Evolutionary conservation across 2,888 invertebrate genomes (phyloP).

Genomic region (Zaprionus lineosus): DNA sequence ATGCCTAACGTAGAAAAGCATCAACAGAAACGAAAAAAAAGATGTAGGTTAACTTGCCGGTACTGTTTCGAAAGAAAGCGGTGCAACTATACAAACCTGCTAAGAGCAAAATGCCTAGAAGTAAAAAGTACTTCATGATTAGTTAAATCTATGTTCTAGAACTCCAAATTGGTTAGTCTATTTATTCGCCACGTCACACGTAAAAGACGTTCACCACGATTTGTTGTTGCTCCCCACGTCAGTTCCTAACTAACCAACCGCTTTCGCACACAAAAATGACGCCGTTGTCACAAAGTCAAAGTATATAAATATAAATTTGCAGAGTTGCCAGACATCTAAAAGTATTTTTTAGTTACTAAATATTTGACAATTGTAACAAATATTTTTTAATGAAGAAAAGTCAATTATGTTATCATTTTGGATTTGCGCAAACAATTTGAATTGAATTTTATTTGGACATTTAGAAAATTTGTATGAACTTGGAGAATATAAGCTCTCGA

Average conservation of each 20-base stretch:
- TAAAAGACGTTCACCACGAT: slow-evolving; percentile 17
- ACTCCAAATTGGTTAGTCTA: slow-evolving; percentile 26
- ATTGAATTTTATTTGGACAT: too few relatives aligned
- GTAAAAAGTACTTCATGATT: slow-evolving; percentile 78
- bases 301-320: slow-evolving; percentile 36
- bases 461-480: too few relatives aligned
- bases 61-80: slow-evolving; percentile 32
- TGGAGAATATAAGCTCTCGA: too few relatives aligned
- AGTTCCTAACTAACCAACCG: slow-evolving; percentile 21
- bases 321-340: slow-evolving; percentile 30
- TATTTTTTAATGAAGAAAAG: too few relatives aligned
- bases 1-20: slow-evolving; percentile 59
- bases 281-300: slow-evolving; percentile 23
- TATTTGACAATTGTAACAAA: not conserved
- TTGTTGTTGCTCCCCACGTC: slow-evolving; percentile 13
- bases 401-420: too few relatives aligned
- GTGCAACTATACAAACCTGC: slow-evolving; percentile 66
- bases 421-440: too few relatives aligned
- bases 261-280: slow-evolving; percentile 52
- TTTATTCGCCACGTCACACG: slow-evolving; percentile 65
- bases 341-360: slow-evolving; percentile 1
- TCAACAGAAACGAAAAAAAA: not conserved
- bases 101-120: slow-evolving; percentile 77
- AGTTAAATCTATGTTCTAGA: slow-evolving; percentile 17
- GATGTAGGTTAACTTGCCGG: slow-evolving; percentile 65